Evolutionary conservation across 2,888 invertebrate species (phyloP).

Genomic region (Machimus atricapillus): DNA sequence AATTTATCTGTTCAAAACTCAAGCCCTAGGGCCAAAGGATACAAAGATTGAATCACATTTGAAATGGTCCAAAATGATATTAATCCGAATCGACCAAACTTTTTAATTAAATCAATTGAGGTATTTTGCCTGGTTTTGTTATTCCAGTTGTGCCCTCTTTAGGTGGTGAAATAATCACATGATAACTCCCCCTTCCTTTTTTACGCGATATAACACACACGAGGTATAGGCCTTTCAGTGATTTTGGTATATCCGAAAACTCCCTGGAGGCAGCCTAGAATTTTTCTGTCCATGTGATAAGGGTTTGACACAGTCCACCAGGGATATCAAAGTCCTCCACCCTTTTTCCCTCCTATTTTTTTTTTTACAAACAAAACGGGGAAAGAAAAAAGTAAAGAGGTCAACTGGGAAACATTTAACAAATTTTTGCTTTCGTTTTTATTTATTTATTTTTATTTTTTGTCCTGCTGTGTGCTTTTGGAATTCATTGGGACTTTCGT

Average conservation of each 20-base stretch:
- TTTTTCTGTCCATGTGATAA: constrained; percentile 30
- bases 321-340: background rate
- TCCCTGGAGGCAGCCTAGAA: background rate
- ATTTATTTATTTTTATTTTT: background rate
- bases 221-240: background rate
- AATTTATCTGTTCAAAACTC: background rate
- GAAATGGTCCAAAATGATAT: background rate
- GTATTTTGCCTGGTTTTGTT: background rate
- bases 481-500: background rate
- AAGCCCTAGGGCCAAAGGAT: background rate
- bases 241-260: background rate
- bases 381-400: constrained; percentile 2
- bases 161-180: background rate
- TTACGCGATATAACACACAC: background rate
- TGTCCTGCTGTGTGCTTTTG: background rate
- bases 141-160: background rate
- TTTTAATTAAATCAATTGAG: background rate
- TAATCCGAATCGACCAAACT: background rate
- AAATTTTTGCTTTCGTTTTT: background rate
- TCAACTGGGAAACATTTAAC: constrained; percentile 32
- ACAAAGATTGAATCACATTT: background rate
- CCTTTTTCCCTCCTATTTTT: background rate
- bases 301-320: constrained; percentile 21
- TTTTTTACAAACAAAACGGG: background rate
- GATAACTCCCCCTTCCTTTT: background rate